phyloP scores from a whole-genome alignment of 2,113 vertebrate genomes.

The Beaufortia kweichowensis region DNA sequence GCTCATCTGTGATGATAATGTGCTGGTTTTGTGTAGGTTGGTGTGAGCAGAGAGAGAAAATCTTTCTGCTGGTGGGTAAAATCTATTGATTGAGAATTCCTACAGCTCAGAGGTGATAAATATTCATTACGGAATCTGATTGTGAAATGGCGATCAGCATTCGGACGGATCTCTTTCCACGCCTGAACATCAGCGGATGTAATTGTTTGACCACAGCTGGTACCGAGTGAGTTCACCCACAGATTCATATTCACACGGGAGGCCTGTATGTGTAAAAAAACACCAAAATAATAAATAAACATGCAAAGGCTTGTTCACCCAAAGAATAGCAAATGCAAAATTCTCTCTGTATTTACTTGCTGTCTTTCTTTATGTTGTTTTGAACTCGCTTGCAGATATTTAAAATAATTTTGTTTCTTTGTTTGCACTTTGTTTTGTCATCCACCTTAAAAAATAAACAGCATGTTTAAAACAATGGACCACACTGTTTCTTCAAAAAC shows the following conservation, averaged over 20 bases:
- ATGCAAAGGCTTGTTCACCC: not conserved
- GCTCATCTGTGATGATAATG: slow-evolving; percentile 76
- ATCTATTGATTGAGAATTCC: slow-evolving; percentile 73
- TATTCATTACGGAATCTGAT: slow-evolving; percentile 73
- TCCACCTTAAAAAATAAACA: not conserved
- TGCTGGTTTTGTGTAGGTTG: slow-evolving; percentile 69
- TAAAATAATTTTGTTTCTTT: no score
- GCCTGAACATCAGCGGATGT: slow-evolving; percentile 41
- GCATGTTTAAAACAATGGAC: not conserved
- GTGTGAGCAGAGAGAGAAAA: slow-evolving; percentile 55
- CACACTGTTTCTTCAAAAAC: slow-evolving; percentile 71
- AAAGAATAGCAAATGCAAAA: not conserved
- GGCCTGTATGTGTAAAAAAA: not conserved
- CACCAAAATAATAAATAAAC: not conserved
- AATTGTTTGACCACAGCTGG: slow-evolving; percentile 37
- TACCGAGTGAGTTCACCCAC: slow-evolving; percentile 43
- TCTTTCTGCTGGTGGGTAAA: slow-evolving; percentile 70
- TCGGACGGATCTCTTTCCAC: slow-evolving; percentile 58
- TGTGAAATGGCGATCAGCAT: slow-evolving; percentile 67
- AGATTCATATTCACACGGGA: slow-evolving; percentile 36
- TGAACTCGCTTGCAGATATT: not conserved
- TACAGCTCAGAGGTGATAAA: slow-evolving; percentile 68
- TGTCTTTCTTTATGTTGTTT: not conserved
- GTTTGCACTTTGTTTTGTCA: no score
- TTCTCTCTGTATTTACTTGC: slow-evolving; percentile 8